Conservation (phyloP, 2,797 vertebrate genomes). For the Argya squamiceps region DNA sequence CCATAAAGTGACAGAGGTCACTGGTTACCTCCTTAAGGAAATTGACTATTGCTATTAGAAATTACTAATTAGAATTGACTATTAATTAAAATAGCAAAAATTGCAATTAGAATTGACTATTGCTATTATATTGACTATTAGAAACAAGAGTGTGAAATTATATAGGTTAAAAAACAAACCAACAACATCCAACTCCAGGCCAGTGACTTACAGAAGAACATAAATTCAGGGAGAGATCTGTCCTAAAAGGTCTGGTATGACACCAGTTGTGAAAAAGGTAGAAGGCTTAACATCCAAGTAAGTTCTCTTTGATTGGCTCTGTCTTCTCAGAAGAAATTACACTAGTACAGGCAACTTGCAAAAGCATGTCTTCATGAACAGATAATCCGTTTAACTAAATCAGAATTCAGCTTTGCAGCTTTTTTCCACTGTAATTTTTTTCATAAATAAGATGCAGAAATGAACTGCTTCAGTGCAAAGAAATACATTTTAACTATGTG, state of each 20-base stretch:
- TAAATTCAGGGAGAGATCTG: background rate
- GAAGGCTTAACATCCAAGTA: background rate
- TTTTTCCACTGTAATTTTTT: constrained; percentile 59
- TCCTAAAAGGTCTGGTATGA: background rate
- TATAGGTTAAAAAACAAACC: background rate
- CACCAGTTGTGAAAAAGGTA: background rate
- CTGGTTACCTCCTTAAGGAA: background rate
- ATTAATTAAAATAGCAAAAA: too few species aligned
- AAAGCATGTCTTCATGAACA: constrained; percentile 40
- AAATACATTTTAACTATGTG: constrained; percentile 32
- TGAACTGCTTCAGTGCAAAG: constrained; percentile 49
- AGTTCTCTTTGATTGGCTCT: background rate
- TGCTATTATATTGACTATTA: too few species aligned
- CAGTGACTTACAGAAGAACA: background rate
- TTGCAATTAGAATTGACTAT: background rate
- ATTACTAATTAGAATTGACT: too few species aligned
- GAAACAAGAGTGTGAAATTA: background rate
- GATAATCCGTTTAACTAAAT: constrained; percentile 24
- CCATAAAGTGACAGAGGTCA: background rate
- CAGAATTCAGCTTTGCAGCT: constrained; percentile 16
- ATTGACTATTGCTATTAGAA: background rate
- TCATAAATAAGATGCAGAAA: constrained; percentile 47
- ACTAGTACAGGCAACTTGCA: background rate
- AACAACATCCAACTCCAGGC: background rate
- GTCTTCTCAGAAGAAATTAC: background rate